Conservation (phyloP, 2,113 vertebrate species). For the Nannospalax galili region DNA sequence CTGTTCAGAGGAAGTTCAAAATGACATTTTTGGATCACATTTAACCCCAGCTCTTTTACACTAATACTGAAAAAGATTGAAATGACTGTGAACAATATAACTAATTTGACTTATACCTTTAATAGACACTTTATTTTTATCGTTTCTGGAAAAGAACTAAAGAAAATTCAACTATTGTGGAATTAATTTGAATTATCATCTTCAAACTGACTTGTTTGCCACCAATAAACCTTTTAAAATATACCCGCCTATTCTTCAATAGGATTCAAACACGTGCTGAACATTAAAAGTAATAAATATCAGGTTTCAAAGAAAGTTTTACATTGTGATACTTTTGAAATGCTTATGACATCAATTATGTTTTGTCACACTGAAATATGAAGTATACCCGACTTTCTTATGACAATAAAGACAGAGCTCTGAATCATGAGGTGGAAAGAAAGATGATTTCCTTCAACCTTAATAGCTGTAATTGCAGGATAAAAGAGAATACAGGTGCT, state of each 20-base stretch:
- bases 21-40: not conserved
- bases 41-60: not conserved
- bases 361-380: constrained; percentile 80
- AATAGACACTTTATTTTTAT: constrained; percentile 43
- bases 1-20: rapidly evolving
- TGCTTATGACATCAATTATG: constrained; percentile 76
- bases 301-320: constrained; percentile 77
- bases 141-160: not conserved
- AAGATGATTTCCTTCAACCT: constrained; percentile 72
- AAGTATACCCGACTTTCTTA: constrained; percentile 75
- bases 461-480: constrained; percentile 83
- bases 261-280: constrained; percentile 75
- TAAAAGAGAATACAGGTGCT: constrained; percentile 67
- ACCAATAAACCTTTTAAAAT: constrained; percentile 69
- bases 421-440: constrained; percentile 75
- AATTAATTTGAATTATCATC: constrained; percentile 78
- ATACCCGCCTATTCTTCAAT: constrained; percentile 61
- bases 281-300: constrained; percentile 80
- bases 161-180: constrained; percentile 16
- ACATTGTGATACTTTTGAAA: constrained; percentile 75
- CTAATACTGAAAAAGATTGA: constrained; percentile 58
- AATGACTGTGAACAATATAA: constrained; percentile 32
- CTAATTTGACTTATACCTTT: constrained; percentile 62
- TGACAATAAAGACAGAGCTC: constrained; percentile 71
- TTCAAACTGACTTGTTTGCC: constrained; percentile 79